phyloP scores from a whole-genome alignment of 2,888 invertebrate genomes.

The Atrina japonica region DNA sequence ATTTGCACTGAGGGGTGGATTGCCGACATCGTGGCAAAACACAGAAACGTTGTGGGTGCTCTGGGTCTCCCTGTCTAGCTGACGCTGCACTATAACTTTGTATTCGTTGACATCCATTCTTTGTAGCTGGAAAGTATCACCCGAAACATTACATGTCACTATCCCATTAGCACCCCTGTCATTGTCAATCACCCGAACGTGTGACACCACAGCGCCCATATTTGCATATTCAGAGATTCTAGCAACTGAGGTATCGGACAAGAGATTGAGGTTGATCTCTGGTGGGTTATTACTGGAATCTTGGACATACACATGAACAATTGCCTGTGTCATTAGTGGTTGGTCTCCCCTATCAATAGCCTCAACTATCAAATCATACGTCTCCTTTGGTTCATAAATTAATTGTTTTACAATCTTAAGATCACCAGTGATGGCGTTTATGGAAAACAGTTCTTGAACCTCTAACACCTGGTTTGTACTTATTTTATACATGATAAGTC shows the following conservation, averaged over 20 bases:
- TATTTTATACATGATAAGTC: slow-evolving; percentile 81
- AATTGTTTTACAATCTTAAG: slow-evolving; percentile 65
- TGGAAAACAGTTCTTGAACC: slow-evolving; percentile 57
- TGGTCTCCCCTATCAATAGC: slow-evolving; percentile 67
- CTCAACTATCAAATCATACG: slow-evolving; percentile 66
- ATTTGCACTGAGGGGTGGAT: slow-evolving; percentile 63
- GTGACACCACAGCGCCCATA: slow-evolving; percentile 68
- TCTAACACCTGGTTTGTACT: slow-evolving; percentile 57
- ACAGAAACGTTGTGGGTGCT: slow-evolving; percentile 65
- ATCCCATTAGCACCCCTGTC: slow-evolving; percentile 70
- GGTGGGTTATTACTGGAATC: slow-evolving; percentile 96
- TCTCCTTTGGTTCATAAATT: slow-evolving; percentile 58
- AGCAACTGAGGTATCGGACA: slow-evolving; percentile 43
- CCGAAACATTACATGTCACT: slow-evolving; percentile 62
- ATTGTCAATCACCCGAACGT: slow-evolving; percentile 67
- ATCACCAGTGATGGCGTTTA: slow-evolving; percentile 66
- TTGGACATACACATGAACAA: slow-evolving; percentile 84
- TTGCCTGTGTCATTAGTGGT: slow-evolving; percentile 62
- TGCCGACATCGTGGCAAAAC: slow-evolving; percentile 73
- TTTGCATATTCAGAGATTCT: slow-evolving; percentile 63
- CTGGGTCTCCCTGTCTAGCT: slow-evolving; percentile 70
- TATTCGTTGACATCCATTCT: slow-evolving; percentile 64
- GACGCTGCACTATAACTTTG: slow-evolving; percentile 66
- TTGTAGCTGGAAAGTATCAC: slow-evolving; percentile 62
- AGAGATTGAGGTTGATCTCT: slow-evolving; percentile 54